Evolutionary conservation across 1,140 invertebrate genomes (phyloP), one percentile per base, ranked within the genome.

Genomic region (Holotrichia oblita): DNA sequence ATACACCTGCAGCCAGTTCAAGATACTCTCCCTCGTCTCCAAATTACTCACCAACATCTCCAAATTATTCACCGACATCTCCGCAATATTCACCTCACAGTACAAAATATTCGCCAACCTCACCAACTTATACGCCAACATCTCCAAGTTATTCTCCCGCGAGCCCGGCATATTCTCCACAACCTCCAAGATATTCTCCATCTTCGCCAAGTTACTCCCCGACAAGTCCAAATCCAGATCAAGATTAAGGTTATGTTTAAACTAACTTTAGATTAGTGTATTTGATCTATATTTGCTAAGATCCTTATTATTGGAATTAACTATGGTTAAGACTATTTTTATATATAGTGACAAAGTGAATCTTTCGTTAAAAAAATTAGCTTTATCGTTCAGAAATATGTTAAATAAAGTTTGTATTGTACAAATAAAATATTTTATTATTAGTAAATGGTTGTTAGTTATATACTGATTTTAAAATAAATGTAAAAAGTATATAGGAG

Each of bases 1-100:
- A 93, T 81, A 88, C 89, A 81, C 84, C 91, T 0, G 92, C 92
- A 0, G 89, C 91, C 0, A 92, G 91, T 85, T 93, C 93, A 4
- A 92, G 92, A 6, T 96, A 96, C 84, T 96, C 95, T 1, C 95
- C 95, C 0, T 93, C 93, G 0, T 93, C 93, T 75, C 94, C 95
- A 0, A 95, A 93, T 82, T 97, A 97, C 88, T 96, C 95, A 0
- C 95, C 96, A 0, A 95, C 94, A 1, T 92, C 91, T 79, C 94
- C 93, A 8, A 90, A 89, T 2, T 94, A 94, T 83, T 93, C 93
- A 3, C 91, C 91, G 40, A 89, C 89, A 0, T 93, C 92, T 80
- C 94, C 94, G 0, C 92, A 91, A 73, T 97, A 97, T 83, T 94
- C 91, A 4, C 93, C 93, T 0, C 90, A 93, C 2, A 92, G 90